These are phyloP conservation scores for Nyctibius bracteatus DNA, from an alignment of 2,113 vertebrate genomes.

Conservation along the genomic window DNA sequence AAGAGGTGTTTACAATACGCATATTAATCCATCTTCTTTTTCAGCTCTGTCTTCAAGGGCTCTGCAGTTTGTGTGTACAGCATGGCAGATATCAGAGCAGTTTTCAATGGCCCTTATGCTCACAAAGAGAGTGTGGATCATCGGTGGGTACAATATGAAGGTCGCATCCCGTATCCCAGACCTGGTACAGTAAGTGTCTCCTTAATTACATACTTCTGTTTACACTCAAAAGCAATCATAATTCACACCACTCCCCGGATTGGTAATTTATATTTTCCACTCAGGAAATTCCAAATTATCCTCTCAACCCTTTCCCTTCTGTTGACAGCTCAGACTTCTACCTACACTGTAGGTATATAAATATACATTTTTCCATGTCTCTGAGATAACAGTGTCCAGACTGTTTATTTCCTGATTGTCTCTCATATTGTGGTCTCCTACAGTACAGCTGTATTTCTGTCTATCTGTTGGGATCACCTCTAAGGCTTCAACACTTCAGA, in stretches of 20 bases:
- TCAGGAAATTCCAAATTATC: conserved; percentile 45
- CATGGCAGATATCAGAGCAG: conserved; percentile 92
- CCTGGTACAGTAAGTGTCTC: conserved; percentile 87
- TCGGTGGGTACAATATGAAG: conserved; percentile 94
- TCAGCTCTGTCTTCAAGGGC: conserved; percentile 94
- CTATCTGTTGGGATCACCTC: neutral
- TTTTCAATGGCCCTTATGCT: conserved; percentile 93
- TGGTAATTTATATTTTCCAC: neutral
- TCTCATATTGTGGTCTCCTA: neutral
- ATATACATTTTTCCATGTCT: conserved; percentile 14
- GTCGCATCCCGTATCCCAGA: conserved; percentile 90
- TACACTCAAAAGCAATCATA: neutral
- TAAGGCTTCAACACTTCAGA: neutral
- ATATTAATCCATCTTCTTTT: neutral
- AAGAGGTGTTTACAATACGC: accelerated
- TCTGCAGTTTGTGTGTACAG: conserved; percentile 97
- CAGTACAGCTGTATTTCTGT: neutral
- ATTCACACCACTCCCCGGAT: neutral
- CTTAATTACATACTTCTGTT: neutral
- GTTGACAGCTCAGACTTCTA: neutral
- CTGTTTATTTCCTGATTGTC: neutral
- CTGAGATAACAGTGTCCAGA: conserved; percentile 12
- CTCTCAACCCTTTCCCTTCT: neutral
- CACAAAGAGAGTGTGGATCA: conserved; percentile 96
- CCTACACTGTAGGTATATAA: neutral